Evolutionary conservation across 2,113 vertebrate genomes (phyloP).

Genomic region (Mus pahari): DNA sequence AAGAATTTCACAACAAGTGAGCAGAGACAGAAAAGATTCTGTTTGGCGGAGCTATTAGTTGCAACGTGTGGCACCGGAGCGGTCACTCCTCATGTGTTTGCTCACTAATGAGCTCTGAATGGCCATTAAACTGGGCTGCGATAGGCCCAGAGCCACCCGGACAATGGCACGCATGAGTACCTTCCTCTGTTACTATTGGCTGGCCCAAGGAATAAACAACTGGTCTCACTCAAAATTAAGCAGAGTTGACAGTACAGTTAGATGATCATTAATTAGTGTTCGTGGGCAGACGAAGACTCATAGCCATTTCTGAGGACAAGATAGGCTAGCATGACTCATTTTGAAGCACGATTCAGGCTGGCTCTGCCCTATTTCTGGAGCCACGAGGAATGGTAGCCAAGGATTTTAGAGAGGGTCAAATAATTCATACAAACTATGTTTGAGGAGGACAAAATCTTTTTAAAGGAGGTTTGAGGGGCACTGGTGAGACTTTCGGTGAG

Average conservation of each 20-base stretch:
- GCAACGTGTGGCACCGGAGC: constrained; percentile 94
- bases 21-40: constrained; percentile 94
- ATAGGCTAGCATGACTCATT: constrained; percentile 87
- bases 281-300: constrained; percentile 91
- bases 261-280: constrained; percentile 98
- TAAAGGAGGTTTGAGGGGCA: neutral
- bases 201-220: constrained; percentile 85
- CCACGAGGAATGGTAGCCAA: neutral
- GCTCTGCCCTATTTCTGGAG: constrained; percentile 73
- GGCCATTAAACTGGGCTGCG: constrained; percentile 94
- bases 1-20: constrained; percentile 94
- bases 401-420: constrained; percentile 24
- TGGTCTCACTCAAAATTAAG: constrained; percentile 93
- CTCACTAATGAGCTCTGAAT: constrained; percentile 92
- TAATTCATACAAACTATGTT: neutral
- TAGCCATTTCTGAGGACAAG: constrained; percentile 89
- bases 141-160: constrained; percentile 89
- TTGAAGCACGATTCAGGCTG: constrained; percentile 71
- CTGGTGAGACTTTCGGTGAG: neutral
- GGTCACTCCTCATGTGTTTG: constrained; percentile 90
- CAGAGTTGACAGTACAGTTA: constrained; percentile 94
- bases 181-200: constrained; percentile 88
- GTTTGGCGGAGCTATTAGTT: constrained; percentile 90
- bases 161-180: constrained; percentile 90
- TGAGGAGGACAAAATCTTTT: neutral